Conservation (phyloP, 1,140 invertebrate species). For the Drosophila hydei region DNA sequence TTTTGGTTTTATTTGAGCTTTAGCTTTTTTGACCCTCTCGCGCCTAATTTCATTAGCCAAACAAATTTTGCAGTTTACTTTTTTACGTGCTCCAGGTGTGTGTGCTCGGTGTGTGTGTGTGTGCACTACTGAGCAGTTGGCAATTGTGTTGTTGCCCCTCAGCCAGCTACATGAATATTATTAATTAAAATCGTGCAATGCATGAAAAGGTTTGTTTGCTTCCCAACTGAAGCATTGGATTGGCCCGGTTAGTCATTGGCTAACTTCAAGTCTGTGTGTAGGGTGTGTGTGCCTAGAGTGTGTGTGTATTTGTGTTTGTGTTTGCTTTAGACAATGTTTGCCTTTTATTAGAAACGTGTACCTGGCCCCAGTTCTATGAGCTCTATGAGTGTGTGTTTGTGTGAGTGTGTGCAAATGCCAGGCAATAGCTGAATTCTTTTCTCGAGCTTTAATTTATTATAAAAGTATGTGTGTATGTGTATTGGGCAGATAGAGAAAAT, state of each 20-base stretch:
- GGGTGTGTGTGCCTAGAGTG: not conserved
- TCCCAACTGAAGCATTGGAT: slow-evolving; percentile 41
- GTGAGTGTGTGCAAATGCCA: slow-evolving; percentile 22
- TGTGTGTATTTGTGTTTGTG: slow-evolving; percentile 55
- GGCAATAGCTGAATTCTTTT: slow-evolving; percentile 27
- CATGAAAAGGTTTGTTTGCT: slow-evolving; percentile 72
- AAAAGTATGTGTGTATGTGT: not conserved
- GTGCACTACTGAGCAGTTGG: slow-evolving; percentile 14
- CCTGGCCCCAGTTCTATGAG: slow-evolving; percentile 20
- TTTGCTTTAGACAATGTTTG: slow-evolving; percentile 66
- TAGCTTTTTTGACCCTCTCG: not conserved
- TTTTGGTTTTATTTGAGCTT: not conserved
- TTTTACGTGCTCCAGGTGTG: slow-evolving; percentile 19
- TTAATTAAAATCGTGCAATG: slow-evolving; percentile 83
- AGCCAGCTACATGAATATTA: slow-evolving; percentile 65
- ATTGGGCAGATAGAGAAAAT: not conserved
- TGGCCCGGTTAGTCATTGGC: slow-evolving; percentile 32
- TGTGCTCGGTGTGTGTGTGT: slow-evolving; percentile 3
- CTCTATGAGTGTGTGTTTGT: slow-evolving; percentile 6
- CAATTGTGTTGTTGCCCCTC: slow-evolving; percentile 1
- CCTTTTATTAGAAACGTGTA: slow-evolving; percentile 72
- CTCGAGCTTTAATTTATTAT: slow-evolving; percentile 29
- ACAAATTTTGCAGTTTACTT: slow-evolving; percentile 29
- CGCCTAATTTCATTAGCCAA: slow-evolving; percentile 54
- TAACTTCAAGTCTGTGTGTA: slow-evolving; percentile 5